phyloP scores from a whole-genome alignment of 2,888 invertebrate species.

The Phragmatobia fuliginosa region DNA sequence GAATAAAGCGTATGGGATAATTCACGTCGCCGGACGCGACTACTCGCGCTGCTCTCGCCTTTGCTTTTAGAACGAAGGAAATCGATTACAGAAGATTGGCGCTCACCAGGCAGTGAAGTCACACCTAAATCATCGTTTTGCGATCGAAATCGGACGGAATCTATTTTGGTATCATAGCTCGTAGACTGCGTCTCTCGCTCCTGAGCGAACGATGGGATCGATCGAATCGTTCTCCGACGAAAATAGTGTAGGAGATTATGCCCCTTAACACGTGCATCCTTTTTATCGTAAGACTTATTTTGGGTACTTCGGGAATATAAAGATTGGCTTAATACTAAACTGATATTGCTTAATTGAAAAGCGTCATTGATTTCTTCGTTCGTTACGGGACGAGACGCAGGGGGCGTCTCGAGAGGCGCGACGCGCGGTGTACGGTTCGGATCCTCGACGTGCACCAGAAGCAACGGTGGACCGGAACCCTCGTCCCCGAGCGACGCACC shows the following conservation, averaged over 20 bases:
- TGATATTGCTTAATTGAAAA: constrained; percentile 53
- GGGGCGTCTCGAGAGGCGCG: constrained; percentile 16
- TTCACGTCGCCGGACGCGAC: constrained; percentile 1
- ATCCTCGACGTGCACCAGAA: constrained; percentile 39
- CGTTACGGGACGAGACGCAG: constrained; percentile 8
- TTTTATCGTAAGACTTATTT: constrained; percentile 18
- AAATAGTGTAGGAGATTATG: constrained; percentile 7
- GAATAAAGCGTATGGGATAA: constrained; percentile 9
- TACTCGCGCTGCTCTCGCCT: background rate
- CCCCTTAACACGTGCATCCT: background rate
- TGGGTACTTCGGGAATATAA: constrained; percentile 29
- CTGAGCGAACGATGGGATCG: background rate
- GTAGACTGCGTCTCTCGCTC: constrained; percentile 3
- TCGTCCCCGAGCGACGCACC: constrained; percentile 29
- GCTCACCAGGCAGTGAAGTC: background rate
- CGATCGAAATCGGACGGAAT: constrained; percentile 27
- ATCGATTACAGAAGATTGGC: background rate
- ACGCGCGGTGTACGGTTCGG: constrained; percentile 10
- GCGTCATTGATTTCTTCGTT: constrained; percentile 30
- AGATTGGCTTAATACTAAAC: constrained; percentile 49
- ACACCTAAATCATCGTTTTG: constrained; percentile 1
- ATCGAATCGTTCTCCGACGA: constrained; percentile 9
- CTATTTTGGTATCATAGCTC: constrained; percentile 11
- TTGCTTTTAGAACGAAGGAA: background rate
- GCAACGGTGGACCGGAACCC: constrained; percentile 31